Evolutionary conservation across 2,113 vertebrate genomes (phyloP).

Genomic region (Colinus virginianus): DNA sequence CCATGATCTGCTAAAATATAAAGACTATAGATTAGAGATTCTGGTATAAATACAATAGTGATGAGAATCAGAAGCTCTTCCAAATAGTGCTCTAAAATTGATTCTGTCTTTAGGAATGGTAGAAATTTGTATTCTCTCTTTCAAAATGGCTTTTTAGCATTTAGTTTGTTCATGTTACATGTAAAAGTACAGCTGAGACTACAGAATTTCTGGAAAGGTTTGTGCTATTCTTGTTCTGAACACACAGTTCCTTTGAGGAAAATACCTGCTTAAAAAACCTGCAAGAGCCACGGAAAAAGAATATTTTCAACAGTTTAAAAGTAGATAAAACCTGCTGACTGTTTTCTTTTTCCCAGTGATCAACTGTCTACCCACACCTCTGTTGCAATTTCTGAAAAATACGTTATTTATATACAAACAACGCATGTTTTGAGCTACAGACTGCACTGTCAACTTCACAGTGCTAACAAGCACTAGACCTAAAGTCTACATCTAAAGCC

Average conservation of each 20-base stretch:
- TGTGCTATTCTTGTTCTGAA: not conserved
- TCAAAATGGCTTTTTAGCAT: slow-evolving; percentile 9
- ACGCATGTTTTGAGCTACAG: not conserved
- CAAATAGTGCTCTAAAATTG: not conserved
- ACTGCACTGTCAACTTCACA: not conserved
- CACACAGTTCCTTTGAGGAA: slow-evolving; percentile 13
- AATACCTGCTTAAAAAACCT: slow-evolving; percentile 12
- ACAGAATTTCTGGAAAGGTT: not conserved
- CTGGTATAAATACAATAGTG: not conserved
- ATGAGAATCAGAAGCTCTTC: not conserved
- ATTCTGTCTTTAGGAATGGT: not conserved
- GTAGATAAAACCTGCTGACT: slow-evolving; percentile 38
- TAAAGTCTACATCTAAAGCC: not conserved
- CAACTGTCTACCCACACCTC: slow-evolving; percentile 28
- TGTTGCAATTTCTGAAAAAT: slow-evolving; percentile 10
- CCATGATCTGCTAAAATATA: not conserved
- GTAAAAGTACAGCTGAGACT: not conserved
- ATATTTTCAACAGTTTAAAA: slow-evolving; percentile 52
- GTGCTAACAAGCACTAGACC: not conserved
- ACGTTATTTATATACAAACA: slow-evolving; percentile 20
- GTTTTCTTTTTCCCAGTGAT: slow-evolving; percentile 37
- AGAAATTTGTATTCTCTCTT: not conserved
- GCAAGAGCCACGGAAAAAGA: not conserved
- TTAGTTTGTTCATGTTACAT: not conserved
- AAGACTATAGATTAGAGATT: not conserved